phyloP scores from a whole-genome alignment of 2,113 vertebrate species.

The Mesocricetus auratus region DNA sequence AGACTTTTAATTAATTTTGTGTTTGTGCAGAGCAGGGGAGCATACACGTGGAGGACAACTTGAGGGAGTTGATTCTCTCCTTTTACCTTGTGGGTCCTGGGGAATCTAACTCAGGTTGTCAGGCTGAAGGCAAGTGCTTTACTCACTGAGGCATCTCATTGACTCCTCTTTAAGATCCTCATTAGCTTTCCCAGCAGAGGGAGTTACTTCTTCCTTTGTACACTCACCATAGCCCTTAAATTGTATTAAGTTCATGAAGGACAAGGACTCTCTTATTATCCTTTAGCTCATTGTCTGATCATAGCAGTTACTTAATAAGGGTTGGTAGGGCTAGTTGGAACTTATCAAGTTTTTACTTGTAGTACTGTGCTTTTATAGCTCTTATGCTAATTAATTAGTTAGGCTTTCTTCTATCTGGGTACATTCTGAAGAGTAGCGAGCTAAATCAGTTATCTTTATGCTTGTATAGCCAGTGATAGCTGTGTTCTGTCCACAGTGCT shows the following conservation, averaged over 20 bases:
- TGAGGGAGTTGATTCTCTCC: background rate
- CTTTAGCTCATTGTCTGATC: conserved; percentile 3
- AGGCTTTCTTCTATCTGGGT: background rate
- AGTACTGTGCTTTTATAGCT: background rate
- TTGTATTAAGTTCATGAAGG: background rate
- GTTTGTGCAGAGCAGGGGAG: background rate
- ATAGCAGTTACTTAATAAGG: conserved; percentile 15
- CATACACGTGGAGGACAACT: background rate
- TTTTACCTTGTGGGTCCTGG: background rate
- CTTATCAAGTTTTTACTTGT: background rate
- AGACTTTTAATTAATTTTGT: background rate
- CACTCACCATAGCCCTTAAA: background rate
- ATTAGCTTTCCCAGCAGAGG: background rate
- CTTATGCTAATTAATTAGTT: background rate
- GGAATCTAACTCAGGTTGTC: background rate
- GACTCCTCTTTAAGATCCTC: background rate
- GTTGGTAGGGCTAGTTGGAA: background rate
- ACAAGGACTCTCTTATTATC: background rate
- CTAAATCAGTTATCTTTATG: background rate
- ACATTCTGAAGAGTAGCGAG: background rate
- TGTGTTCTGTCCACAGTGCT: background rate
- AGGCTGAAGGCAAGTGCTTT: background rate
- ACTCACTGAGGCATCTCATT: background rate
- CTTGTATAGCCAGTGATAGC: background rate
- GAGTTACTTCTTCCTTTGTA: background rate